A percentile compares a stretch with the other conserved stretches of the same genome.
These are phyloP conservation scores for Ophion ventricosus DNA, from an alignment of 2,888 invertebrate species.

Conservation along the genomic window DNA sequence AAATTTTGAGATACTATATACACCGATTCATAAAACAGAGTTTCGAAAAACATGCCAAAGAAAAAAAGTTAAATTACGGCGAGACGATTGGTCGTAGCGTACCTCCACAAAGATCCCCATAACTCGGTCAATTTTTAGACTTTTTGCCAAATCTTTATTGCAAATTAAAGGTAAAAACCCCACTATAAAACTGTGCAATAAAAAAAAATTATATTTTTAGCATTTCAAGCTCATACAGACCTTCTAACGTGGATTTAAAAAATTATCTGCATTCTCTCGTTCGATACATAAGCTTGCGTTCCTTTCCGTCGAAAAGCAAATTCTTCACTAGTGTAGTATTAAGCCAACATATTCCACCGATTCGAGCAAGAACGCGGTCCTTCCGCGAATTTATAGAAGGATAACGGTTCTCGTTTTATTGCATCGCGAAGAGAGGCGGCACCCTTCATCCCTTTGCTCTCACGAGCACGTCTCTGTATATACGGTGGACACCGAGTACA, in stretches of 20 bases:
- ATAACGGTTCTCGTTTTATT: conserved; percentile 27
- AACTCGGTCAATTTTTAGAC: no score
- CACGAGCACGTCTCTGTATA: not conserved
- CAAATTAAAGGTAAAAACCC: no score
- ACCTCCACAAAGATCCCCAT: no score
- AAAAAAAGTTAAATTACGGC: no score
- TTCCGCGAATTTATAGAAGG: conserved; percentile 19
- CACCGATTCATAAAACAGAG: no score
- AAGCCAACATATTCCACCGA: not conserved
- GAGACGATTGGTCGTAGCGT: no score
- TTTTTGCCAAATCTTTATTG: no score
- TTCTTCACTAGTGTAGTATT: conserved; percentile 2
- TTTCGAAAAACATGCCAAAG: no score
- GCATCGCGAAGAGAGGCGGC: conserved; percentile 53
- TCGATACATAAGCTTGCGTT: not conserved
- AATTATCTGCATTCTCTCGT: not conserved
- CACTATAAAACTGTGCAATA: no score
- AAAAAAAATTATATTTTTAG: no score
- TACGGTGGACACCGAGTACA: conserved; percentile 62
- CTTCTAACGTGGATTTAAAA: not conserved
- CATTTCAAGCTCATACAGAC: no score
- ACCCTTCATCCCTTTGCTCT: conserved; percentile 14
- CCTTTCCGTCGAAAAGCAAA: not conserved
- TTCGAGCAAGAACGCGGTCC: not conserved
- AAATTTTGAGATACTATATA: no score